phyloP scores from a whole-genome alignment of 2,113 vertebrate species.

The Psittacara wagleri region DNA sequence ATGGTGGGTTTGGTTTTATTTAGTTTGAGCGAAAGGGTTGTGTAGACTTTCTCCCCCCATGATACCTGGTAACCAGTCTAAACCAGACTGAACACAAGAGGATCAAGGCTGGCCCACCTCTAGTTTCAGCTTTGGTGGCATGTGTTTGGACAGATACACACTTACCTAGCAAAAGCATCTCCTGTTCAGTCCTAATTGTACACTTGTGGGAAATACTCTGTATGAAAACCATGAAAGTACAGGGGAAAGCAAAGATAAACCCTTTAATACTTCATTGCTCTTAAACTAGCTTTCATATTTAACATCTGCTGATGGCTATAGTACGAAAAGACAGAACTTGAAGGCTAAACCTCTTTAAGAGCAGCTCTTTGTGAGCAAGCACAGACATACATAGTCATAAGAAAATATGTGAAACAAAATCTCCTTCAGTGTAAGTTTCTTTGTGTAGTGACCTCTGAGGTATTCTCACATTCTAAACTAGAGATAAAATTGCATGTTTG shows the following conservation, averaged over 20 bases:
- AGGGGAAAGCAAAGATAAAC: neutral
- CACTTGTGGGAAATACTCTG: neutral
- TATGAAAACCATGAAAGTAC: neutral
- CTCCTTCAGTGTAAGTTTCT: neutral
- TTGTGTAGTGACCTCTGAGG: neutral
- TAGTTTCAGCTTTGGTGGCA: neutral
- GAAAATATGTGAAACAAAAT: neutral
- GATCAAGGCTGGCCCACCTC: neutral
- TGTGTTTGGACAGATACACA: fast-evolving
- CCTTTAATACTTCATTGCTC: neutral
- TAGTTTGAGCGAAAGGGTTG: fast-evolving
- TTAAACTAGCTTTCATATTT: neutral
- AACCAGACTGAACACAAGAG: neutral
- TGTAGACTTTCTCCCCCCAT: neutral
- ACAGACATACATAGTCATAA: neutral
- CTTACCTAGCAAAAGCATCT: neutral
- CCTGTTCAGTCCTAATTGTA: neutral
- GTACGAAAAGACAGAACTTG: neutral
- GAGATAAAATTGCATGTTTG: neutral
- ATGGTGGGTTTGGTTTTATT: neutral
- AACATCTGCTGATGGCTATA: neutral
- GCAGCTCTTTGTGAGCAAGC: neutral
- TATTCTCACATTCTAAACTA: neutral
- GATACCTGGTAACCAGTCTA: neutral
- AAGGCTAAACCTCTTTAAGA: neutral